phyloP scores from a whole-genome alignment of 2,113 vertebrate species.

The Halichoerus grypus region DNA sequence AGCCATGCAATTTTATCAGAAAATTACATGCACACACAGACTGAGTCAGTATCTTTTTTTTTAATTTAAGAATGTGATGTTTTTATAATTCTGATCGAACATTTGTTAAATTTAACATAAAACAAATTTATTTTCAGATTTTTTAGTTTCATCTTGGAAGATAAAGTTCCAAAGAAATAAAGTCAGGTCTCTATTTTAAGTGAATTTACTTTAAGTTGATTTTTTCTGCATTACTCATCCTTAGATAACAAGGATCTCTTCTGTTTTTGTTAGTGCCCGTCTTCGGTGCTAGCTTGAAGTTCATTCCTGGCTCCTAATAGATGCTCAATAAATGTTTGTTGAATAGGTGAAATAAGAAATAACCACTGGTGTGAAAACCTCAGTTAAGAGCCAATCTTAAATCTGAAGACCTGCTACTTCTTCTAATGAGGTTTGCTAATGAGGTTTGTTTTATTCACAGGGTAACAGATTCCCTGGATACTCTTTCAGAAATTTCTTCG shows the following conservation, averaged over 20 bases:
- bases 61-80: not conserved
- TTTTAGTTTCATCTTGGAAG: conserved; percentile 39
- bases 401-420: not conserved
- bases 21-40: not conserved
- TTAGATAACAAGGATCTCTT: not conserved
- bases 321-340: not conserved
- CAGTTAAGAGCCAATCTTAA: not conserved
- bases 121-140: not conserved
- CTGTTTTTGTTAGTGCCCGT: not conserved
- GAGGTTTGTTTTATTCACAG: conserved; percentile 84
- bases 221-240: not conserved
- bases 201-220: not conserved
- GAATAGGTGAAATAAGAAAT: not conserved
- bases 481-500: conserved; percentile 93
- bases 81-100: conserved; percentile 35
- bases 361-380: not conserved
- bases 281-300: not conserved
- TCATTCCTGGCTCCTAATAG: not conserved
- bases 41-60: not conserved
- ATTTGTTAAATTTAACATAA: conserved; percentile 40
- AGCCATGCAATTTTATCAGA: not conserved
- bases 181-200: not conserved
- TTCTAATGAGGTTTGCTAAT: not conserved
- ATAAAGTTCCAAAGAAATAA: not conserved
- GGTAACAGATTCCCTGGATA: conserved; percentile 95